Conservation (phyloP, 2,888 invertebrate species). For the Agriotes lineatus region DNA sequence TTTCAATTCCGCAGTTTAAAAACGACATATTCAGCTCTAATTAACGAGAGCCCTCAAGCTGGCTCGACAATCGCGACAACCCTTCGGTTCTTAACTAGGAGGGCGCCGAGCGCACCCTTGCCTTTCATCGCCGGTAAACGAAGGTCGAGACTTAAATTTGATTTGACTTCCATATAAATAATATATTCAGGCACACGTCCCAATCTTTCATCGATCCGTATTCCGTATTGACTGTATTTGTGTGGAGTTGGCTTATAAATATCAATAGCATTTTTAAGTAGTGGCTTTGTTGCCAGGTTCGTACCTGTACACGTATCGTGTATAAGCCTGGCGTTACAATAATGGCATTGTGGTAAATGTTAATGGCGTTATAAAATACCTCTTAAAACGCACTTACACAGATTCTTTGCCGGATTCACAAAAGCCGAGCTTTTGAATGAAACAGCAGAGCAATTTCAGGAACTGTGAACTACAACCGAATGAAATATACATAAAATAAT, state of each 20-base stretch:
- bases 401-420: slow-evolving; percentile 31
- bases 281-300: slow-evolving; percentile 49
- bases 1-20: no score
- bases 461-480: background rate
- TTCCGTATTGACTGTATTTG: slow-evolving; percentile 54
- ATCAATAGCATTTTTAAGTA: slow-evolving; percentile 56
- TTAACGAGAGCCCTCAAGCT: no score
- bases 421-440: slow-evolving; percentile 20
- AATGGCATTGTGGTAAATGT: slow-evolving; percentile 45
- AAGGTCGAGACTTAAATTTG: slow-evolving; percentile 42
- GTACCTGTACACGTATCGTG: slow-evolving; percentile 49
- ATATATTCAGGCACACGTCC: slow-evolving; percentile 56
- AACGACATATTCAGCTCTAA: no score
- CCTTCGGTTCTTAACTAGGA: slow-evolving; percentile 21
- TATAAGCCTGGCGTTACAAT: slow-evolving; percentile 36
- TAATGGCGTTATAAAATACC: slow-evolving; percentile 49
- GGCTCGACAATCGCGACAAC: slow-evolving; percentile 10
- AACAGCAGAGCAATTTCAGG: slow-evolving; percentile 13
- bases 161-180: slow-evolving; percentile 50
- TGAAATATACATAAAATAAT: no score
- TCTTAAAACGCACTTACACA: slow-evolving; percentile 38
- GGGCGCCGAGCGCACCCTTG: slow-evolving; percentile 30
- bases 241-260: slow-evolving; percentile 53
- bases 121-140: slow-evolving; percentile 34
- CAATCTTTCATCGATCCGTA: slow-evolving; percentile 56